Evolutionary conservation across 2,797 vertebrate genomes (phyloP).

Genomic region (Ammospiza maritima): DNA sequence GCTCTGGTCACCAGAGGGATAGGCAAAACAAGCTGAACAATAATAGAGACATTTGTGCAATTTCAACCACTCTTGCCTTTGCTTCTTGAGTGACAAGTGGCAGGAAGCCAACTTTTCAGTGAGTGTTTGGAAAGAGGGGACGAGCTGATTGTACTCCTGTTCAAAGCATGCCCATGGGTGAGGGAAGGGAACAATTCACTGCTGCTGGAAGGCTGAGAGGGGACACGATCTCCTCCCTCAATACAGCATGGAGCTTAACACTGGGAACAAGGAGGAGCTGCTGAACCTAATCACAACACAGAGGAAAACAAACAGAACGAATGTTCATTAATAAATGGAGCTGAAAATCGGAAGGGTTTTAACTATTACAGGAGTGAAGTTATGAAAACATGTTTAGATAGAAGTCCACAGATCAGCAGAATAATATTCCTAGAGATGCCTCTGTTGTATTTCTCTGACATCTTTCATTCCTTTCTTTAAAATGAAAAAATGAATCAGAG

Average conservation of each 20-base stretch:
- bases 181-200: background rate
- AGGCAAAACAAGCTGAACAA: constrained; percentile 3
- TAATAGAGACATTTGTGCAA: constrained; percentile 14
- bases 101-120: constrained; percentile 6
- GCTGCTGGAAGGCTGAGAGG: background rate
- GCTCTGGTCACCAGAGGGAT: background rate
- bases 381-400: background rate
- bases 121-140: background rate
- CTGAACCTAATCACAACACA: background rate
- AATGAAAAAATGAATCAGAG: background rate
- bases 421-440: background rate
- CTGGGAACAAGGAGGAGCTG: background rate
- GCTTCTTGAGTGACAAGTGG: constrained; percentile 39
- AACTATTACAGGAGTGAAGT: background rate
- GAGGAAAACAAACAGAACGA: background rate
- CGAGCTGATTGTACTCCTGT: background rate
- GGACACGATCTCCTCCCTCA: background rate
- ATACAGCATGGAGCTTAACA: background rate
- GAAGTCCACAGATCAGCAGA: background rate
- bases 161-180: constrained; percentile 15
- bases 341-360: background rate
- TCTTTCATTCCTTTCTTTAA: background rate
- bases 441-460: background rate
- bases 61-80: background rate
- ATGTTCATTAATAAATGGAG: background rate